Percentiles rank a stretch among this genome's conserved stretches.
Conservation (phyloP, 1,140 invertebrate genomes). For the Solenopsis fugax region DNA sequence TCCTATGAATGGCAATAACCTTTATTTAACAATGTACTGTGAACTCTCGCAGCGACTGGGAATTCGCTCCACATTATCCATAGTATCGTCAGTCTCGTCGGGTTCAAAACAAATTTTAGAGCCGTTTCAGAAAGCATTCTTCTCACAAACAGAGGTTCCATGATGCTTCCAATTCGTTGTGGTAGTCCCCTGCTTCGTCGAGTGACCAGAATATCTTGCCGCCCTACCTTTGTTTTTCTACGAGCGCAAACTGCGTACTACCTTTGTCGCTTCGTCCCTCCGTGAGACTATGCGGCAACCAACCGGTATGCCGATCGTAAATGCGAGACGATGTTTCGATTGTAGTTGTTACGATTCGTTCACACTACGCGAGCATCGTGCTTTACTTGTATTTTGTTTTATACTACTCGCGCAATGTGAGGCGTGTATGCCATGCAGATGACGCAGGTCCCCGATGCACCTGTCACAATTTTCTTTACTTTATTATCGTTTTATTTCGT, state of each 20-base stretch:
- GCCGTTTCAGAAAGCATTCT: neutral
- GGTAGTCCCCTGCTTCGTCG: conserved; percentile 2
- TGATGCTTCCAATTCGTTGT: conserved; percentile 28
- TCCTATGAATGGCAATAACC: neutral
- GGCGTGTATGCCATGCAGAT: neutral
- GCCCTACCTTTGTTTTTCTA: conserved; percentile 25
- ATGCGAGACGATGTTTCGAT: neutral
- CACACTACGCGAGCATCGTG: neutral
- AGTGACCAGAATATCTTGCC: conserved; percentile 56
- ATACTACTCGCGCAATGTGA: neutral
- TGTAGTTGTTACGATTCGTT: conserved; percentile 18
- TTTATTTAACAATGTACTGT: conserved; percentile 17
- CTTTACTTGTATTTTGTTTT: conserved; percentile 11
- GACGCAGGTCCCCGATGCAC: neutral
- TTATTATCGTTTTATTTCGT: neutral
- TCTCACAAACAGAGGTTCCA: neutral
- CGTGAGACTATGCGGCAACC: conserved; percentile 7
- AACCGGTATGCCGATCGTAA: conserved; percentile 18
- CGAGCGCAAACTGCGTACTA: neutral
- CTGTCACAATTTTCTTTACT: neutral
- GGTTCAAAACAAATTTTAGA: neutral
- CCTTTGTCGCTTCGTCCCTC: neutral
- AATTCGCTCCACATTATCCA: neutral
- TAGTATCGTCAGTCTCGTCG: neutral
- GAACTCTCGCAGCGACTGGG: neutral